Percentiles rank a stretch among this genome's conserved stretches.
Evolutionary conservation across 2,113 vertebrate species (phyloP).

Genomic region (Caranx melampygus): DNA sequence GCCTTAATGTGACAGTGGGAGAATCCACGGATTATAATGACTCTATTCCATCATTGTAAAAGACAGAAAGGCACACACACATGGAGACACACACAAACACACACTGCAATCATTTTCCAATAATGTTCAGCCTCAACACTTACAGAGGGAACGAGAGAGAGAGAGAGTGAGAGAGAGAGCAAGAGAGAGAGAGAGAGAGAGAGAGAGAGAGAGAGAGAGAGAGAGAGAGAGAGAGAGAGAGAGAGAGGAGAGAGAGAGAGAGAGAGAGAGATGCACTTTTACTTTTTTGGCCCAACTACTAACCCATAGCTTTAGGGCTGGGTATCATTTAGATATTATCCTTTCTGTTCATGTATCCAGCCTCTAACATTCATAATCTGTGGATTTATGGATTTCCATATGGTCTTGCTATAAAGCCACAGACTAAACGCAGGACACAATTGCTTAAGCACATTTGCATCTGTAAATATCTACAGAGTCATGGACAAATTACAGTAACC

Average conservation of each 20-base stretch:
- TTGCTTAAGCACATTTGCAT: slow-evolving; percentile 7
- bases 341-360: background rate
- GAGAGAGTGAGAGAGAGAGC: no score
- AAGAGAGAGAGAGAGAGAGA: background rate
- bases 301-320: background rate
- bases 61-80: slow-evolving; percentile 17
- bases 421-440: slow-evolving; percentile 7
- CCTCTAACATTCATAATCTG: background rate
- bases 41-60: slow-evolving; percentile 68
- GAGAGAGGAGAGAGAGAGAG: background rate
- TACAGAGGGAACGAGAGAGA: background rate
- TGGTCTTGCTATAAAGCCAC: slow-evolving; percentile 1
- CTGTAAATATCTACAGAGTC: background rate
- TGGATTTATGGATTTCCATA: slow-evolving; percentile 16
- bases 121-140: slow-evolving; percentile 34
- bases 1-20: slow-evolving; percentile 74
- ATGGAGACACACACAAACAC: slow-evolving; percentile 18
- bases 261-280: slow-evolving; percentile 1
- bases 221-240: no score
- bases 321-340: background rate
- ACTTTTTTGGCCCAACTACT: background rate
- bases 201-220: background rate
- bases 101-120: slow-evolving; percentile 51
- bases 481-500: background rate
- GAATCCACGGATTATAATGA: slow-evolving; percentile 77